These are phyloP conservation scores for Channallabes apus DNA, from an alignment of 2,797 vertebrate species.

Conservation along the genomic window DNA sequence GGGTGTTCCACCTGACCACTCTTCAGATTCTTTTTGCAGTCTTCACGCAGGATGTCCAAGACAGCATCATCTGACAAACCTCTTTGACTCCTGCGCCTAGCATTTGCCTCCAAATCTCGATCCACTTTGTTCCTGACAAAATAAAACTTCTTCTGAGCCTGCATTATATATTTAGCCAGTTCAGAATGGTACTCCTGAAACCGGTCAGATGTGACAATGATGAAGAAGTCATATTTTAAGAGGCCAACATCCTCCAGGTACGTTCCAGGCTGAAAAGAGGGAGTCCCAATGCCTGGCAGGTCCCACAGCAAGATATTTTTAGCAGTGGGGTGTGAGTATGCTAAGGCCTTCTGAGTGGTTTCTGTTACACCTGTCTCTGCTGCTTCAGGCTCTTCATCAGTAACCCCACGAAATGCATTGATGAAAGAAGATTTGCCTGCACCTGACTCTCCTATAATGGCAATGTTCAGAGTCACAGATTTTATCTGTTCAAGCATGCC, in stretches of 20 bases:
- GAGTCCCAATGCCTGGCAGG: slow-evolving; percentile 57
- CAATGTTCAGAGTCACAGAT: slow-evolving; percentile 48
- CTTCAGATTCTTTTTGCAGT: slow-evolving; percentile 59
- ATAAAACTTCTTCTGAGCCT: slow-evolving; percentile 56
- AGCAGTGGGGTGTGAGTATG: slow-evolving; percentile 51
- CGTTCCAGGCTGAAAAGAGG: slow-evolving; percentile 39
- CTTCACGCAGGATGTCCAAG: slow-evolving; percentile 57
- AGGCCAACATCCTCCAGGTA: slow-evolving; percentile 52
- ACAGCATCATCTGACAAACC: slow-evolving; percentile 40
- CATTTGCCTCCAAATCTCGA: slow-evolving; percentile 51
- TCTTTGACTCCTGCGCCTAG: slow-evolving; percentile 24
- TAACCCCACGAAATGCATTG: slow-evolving; percentile 54
- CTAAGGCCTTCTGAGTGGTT: slow-evolving; percentile 40
- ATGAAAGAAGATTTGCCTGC: slow-evolving; percentile 64
- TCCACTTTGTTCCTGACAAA: slow-evolving; percentile 62
- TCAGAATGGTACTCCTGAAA: slow-evolving; percentile 46
- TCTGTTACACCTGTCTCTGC: slow-evolving; percentile 44
- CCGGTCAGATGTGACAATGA: slow-evolving; percentile 55
- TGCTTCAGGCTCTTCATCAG: slow-evolving; percentile 40
- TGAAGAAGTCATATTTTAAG: slow-evolving; percentile 56
- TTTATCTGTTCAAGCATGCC: slow-evolving; percentile 16
- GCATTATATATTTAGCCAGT: slow-evolving; percentile 44
- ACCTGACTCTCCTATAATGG: slow-evolving; percentile 57
- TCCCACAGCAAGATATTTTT: slow-evolving; percentile 60
- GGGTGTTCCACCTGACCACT: slow-evolving; percentile 47